Conservation (phyloP, 64 coral and sea anemone species). For the Porites lutea region DNA sequence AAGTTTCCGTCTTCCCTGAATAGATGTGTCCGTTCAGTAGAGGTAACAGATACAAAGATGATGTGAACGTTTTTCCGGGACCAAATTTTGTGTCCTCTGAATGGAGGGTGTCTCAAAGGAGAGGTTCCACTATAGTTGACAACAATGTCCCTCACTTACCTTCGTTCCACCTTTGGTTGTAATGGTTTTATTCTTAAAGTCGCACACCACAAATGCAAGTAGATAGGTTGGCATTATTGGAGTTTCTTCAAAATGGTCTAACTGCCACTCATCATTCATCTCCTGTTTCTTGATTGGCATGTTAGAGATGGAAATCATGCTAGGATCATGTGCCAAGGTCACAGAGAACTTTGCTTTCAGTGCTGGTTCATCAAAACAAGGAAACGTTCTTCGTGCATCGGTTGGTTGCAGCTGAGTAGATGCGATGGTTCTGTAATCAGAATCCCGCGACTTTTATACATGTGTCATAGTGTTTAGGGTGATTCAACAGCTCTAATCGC, state of each 20-base stretch:
- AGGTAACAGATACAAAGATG: too few relatives aligned
- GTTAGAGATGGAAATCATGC: constrained; percentile 70
- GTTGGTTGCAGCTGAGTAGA: constrained; percentile 79
- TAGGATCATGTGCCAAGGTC: constrained; percentile 41
- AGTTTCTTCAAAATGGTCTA: constrained; percentile 64
- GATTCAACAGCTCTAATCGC: too few relatives aligned
- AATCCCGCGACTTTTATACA: neutral
- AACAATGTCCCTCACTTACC: neutral
- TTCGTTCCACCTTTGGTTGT: constrained; percentile 22
- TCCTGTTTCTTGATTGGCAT: constrained; percentile 45
- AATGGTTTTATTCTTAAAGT: constrained; percentile 28
- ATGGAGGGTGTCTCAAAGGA: too few relatives aligned
- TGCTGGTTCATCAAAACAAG: constrained; percentile 82
- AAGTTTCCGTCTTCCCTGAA: too few relatives aligned
- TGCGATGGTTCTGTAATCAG: constrained; percentile 67
- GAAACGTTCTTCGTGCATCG: constrained; percentile 75
- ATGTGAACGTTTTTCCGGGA: too few relatives aligned
- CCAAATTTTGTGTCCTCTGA: too few relatives aligned
- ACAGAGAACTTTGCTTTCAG: constrained; percentile 74
- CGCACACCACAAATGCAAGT: constrained; percentile 82
- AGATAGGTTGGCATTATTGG: constrained; percentile 84
- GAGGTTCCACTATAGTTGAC: too few relatives aligned
- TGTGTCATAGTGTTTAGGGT: too few relatives aligned
- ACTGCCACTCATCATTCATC: neutral
- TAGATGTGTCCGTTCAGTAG: too few relatives aligned